Conservation (phyloP, 2,797 vertebrate genomes). For the Brotula barbata region DNA sequence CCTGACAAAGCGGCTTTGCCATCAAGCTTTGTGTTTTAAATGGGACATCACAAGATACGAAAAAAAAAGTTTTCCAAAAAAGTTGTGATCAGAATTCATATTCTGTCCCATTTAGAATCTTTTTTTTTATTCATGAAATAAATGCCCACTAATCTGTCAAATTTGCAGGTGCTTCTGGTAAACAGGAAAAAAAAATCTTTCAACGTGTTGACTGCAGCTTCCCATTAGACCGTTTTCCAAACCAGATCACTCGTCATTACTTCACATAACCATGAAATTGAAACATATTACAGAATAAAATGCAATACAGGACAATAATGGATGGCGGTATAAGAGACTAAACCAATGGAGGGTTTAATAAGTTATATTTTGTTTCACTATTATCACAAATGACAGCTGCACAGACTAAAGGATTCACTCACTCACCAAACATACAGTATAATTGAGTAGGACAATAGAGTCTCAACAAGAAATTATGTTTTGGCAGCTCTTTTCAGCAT, state of each 20-base stretch:
- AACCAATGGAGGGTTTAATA: background rate
- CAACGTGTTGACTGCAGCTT: background rate
- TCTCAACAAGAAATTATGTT: background rate
- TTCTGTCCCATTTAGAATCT: background rate
- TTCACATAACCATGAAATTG: background rate
- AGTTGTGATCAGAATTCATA: too few species aligned
- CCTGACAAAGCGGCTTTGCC: too few species aligned
- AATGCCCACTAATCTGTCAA: too few species aligned
- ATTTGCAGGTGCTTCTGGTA: too few species aligned
- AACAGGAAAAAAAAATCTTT: background rate
- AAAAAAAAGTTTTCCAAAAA: background rate
- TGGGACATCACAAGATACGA: background rate
- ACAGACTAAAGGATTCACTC: background rate
- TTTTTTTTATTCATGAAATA: background rate
- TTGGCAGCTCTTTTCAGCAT: background rate
- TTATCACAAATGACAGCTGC: too few species aligned
- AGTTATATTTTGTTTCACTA: too few species aligned
- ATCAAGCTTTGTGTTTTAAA: too few species aligned
- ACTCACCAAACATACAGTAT: background rate
- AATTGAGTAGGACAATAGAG: background rate
- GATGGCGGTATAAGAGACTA: constrained; percentile 19
- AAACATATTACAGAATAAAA: constrained; percentile 14
- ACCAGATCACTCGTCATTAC: background rate
- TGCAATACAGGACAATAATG: constrained; percentile 11
- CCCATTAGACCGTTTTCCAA: too few species aligned